Conservation (phyloP, 2,797 vertebrate genomes). For the Cynopterus sphinx region DNA sequence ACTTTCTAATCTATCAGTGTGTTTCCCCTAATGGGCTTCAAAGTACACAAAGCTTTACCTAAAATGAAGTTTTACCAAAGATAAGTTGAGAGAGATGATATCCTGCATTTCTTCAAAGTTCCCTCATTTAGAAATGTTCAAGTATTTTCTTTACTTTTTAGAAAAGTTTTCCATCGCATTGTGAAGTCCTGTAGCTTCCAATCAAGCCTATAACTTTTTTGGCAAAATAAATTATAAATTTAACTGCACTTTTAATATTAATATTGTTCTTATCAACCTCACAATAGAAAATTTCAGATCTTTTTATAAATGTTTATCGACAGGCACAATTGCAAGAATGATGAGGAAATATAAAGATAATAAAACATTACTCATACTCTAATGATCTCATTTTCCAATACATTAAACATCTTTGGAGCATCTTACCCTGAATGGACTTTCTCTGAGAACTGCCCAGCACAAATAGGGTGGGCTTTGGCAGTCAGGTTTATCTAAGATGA, state of each 20-base stretch:
- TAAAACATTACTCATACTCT: neutral
- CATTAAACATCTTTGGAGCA: neutral
- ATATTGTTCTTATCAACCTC: neutral
- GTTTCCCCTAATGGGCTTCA: neutral
- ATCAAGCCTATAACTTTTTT: neutral
- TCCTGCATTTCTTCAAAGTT: neutral
- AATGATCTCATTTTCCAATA: conserved; percentile 10
- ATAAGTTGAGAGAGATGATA: neutral
- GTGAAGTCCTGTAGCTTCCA: neutral
- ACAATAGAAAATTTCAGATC: neutral
- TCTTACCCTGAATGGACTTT: neutral
- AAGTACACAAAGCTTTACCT: neutral
- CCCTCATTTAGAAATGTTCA: neutral
- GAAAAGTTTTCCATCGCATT: neutral
- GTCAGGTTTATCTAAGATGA: neutral
- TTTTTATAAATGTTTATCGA: neutral
- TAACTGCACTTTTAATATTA: neutral
- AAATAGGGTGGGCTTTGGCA: neutral
- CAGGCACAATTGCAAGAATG: neutral
- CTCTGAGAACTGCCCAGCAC: neutral
- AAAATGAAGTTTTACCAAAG: neutral
- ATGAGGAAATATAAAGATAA: neutral
- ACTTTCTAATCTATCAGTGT: neutral
- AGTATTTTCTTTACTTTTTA: neutral
- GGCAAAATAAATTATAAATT: conserved; percentile 6